These are phyloP conservation scores for Anguilla obscura DNA, from an alignment of 2,797 vertebrate genomes.

Conservation along the genomic window DNA sequence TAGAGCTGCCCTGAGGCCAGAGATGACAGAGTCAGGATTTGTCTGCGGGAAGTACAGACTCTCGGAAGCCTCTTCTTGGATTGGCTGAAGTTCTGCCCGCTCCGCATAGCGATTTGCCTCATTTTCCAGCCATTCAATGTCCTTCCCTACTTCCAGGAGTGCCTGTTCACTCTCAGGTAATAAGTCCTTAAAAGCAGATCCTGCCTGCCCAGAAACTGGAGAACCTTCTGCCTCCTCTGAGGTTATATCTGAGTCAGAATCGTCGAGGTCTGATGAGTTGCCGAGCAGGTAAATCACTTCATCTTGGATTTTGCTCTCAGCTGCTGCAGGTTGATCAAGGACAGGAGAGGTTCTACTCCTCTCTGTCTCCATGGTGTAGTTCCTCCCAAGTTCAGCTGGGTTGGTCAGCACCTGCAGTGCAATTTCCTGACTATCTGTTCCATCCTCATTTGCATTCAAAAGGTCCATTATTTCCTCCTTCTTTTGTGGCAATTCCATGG, in stretches of 20 bases:
- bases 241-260: constrained; percentile 51
- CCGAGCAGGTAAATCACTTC: neutral
- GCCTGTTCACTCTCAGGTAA: constrained; percentile 40
- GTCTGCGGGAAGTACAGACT: constrained; percentile 63
- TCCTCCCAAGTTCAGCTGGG: neutral
- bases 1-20: constrained; percentile 67
- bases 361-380: neutral
- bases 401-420: neutral
- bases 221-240: constrained; percentile 53
- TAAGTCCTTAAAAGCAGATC: constrained; percentile 56
- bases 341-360: neutral
- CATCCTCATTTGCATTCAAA: neutral
- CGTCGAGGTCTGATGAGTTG: neutral
- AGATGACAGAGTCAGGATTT: constrained; percentile 64
- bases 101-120: neutral
- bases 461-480: neutral
- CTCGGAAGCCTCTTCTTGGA: constrained; percentile 61
- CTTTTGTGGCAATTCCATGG: neutral
- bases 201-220: constrained; percentile 59
- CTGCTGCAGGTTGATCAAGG: neutral
- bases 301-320: neutral
- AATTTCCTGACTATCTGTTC: neutral
- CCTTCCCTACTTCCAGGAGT: constrained; percentile 63
- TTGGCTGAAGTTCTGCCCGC: constrained; percentile 50
- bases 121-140: constrained; percentile 41